Evolutionary conservation across 2,797 vertebrate species (phyloP).

Genomic region (Acestrorhynchus altus): DNA sequence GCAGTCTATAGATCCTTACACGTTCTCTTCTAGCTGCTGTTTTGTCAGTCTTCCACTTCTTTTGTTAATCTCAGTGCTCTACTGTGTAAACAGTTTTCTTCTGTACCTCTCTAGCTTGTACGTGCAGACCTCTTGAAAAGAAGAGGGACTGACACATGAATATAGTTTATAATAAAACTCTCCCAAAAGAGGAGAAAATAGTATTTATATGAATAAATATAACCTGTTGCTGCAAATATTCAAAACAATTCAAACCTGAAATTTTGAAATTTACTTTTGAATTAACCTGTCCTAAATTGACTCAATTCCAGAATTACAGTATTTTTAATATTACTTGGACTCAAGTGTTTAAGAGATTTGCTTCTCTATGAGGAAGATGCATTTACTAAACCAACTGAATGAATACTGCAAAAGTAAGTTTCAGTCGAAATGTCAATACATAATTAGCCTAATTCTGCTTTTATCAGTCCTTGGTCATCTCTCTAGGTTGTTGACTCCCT

Average conservation of each 20-base stretch:
- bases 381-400: conserved; percentile 25
- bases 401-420: conserved; percentile 6
- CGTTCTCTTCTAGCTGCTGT: conserved; percentile 30
- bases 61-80: conserved; percentile 48
- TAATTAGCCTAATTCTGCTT: conserved; percentile 30
- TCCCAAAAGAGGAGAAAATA: conserved; percentile 79
- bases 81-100: conserved; percentile 64
- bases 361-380: conserved; percentile 12
- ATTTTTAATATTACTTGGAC: conserved; percentile 30
- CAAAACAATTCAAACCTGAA: conserved; percentile 52
- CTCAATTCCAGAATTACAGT: conserved; percentile 10
- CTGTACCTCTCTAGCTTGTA: conserved; percentile 57
- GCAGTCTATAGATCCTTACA: conserved; percentile 11
- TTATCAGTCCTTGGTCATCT: conserved; percentile 1
- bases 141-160: conserved; percentile 69
- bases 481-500: conserved; percentile 13
- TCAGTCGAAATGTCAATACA: conserved; percentile 36
- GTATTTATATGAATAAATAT: conserved; percentile 80
- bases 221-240: conserved; percentile 65
- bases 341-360: conserved; percentile 34
- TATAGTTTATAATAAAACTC: conserved; percentile 76
- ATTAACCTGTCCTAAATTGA: neutral
- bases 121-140: conserved; percentile 75
- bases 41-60: conserved; percentile 14
- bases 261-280: conserved; percentile 12